Base-by-base conservation (phyloP, 2,888 invertebrate species). In the Callimorpha dominula region DNA sequence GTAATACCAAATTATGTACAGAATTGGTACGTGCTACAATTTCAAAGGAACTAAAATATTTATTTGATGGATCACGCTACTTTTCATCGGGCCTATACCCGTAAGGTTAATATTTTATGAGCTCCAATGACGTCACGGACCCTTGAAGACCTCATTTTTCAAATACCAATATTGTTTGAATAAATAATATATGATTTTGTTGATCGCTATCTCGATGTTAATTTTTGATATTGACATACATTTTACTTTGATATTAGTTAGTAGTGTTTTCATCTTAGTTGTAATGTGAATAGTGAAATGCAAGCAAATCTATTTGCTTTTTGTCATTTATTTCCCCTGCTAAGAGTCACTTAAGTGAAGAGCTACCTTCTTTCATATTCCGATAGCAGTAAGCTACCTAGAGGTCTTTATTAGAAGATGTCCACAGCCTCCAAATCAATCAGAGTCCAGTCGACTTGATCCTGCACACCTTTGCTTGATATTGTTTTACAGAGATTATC, bases 81-180 rank as follows among this genome's bases (percentile, higher is more conserved):
- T 76, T 82, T 82, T 74, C 74, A 74, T 72, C 72, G 65, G 15
- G 43, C 73, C 70, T 74, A 77, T 75, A 78, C 76, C 83, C 79
- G 76, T 73, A 42, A 49, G 17, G 69, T 81, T 65, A 79, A 83
- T 84, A 84, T 82, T 84, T 82, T 78, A 83, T 82, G 67, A 74
- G 64, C 20, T 15, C 31, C 49, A 40, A 66, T 78, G 79, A 81
- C 75, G 81, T 81, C 82, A 82, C 50, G 65, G 65, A 64, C 70
- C 74, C 70, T 77, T 70, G 70, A 76, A 84, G 74, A 72, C 64
- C 74, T 75, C 69, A 73, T 76, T 84, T 82, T 79, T 79, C 77
- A 78, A 71, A 77, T 74, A 66, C 68, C 54, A 70, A 78, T 77
- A 83, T 74, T 69, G 65, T 75, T 74, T 83, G 78, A 81, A 83